Conservation (phyloP, 2,797 vertebrate genomes). For the Schizothorax lantsangensis region DNA sequence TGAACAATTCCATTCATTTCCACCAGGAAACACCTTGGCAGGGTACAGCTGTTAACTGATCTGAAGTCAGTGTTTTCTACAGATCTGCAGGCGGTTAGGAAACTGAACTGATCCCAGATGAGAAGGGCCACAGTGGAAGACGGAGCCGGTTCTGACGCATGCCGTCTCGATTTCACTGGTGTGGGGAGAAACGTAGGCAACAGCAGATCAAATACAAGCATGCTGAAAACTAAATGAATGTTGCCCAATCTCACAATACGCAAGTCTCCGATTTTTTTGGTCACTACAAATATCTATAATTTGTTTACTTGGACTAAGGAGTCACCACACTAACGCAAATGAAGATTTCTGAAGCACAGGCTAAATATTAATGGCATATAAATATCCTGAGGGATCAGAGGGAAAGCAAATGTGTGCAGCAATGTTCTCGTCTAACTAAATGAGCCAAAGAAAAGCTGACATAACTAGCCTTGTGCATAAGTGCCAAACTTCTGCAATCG, state of each 20-base stretch:
- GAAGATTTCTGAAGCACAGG: neutral
- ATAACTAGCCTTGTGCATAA: neutral
- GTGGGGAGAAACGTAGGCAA: neutral
- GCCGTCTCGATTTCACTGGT: conserved; percentile 9
- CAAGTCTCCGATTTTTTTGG: neutral
- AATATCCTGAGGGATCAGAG: neutral
- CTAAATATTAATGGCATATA: neutral
- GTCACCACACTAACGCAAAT: neutral
- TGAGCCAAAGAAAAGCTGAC: conserved; percentile 5
- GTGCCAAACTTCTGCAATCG: neutral
- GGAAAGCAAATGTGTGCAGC: neutral
- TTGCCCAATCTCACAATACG: neutral
- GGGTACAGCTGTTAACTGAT: conserved; percentile 3
- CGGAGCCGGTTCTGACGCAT: conserved; percentile 59
- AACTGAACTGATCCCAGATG: neutral
- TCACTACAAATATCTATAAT: neutral
- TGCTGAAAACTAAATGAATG: neutral
- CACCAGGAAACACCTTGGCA: neutral
- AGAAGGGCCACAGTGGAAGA: neutral
- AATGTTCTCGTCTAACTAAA: neutral
- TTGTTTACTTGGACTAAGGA: neutral
- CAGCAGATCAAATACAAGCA: neutral
- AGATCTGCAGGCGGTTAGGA: neutral
- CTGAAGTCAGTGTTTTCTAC: neutral
- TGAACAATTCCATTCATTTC: conserved; percentile 44